Evolutionary conservation across 2,797 vertebrate genomes (phyloP), one percentile per base, ranked within the genome.

Genomic region (Rhinella marina): DNA sequence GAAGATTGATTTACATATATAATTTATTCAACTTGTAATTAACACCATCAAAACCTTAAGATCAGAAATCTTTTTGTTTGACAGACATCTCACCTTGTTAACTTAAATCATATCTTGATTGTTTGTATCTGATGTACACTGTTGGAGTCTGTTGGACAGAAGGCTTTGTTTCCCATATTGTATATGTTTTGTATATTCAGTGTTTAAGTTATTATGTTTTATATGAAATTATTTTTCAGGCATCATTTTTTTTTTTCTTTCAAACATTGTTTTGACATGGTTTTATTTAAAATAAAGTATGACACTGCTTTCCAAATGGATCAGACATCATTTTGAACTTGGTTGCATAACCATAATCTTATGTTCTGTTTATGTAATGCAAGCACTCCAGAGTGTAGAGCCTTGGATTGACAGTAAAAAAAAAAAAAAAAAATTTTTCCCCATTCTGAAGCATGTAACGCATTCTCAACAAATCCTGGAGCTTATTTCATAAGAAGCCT

Each of bases 201-300:
- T 92, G 92, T 95, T 93, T 95, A 94, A 95, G 94, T 96, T 93
- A 95, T 95, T 96, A 95, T 93, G 94, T 94, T 95, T 95, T 92
- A 95, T 96, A 96, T 92, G 94, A 95, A 96, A 94, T 93, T 95
- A 95, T 95, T 96, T 94, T 94, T 95, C 94, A 95, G 93, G 94
- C 93, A 93, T 93, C 93, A 92, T n/a, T n/a, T 96, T 95, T 93
- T 68, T 68, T 95, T 94, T 96, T 94, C 94, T 95, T 95, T 96
- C 94, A 95, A 93, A 95, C 93, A 95, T 96, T 95, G 95, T 97
- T 96, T 95, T 97, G 96, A 97, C 95, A 93, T 96, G 94, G 94
- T 95, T 96, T 96, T 96, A 95, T 96, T 97, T 96, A 96, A 95
- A 98, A 97, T 96, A 95, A 95, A 95, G 93, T 94, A 93, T 93